phyloP scores from a whole-genome alignment of 2,797 vertebrate species.

The Paramormyrops hopkinsi region DNA sequence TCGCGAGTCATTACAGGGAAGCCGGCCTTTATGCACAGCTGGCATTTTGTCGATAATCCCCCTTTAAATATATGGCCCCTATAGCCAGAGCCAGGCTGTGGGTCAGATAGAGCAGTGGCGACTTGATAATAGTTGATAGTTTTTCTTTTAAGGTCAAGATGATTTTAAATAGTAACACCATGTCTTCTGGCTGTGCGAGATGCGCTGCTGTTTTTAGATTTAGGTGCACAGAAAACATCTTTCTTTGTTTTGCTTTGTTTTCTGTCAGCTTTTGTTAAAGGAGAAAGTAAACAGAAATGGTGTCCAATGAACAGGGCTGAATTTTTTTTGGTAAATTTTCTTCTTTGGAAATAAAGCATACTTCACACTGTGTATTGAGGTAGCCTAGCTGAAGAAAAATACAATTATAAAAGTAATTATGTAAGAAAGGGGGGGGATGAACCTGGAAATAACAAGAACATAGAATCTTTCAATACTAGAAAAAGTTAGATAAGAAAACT shows the following conservation, averaged over 20 bases:
- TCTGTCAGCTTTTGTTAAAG: not conserved
- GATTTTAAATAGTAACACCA: constrained; percentile 44
- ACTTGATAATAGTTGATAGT: constrained; percentile 16
- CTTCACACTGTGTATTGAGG: not conserved
- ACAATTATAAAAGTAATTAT: not conserved
- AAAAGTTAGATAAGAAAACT: not conserved
- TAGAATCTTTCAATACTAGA: not conserved
- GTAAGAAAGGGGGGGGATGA: not conserved
- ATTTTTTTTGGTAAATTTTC: not conserved
- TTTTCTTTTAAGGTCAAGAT: constrained; percentile 20
- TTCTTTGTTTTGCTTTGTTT: not conserved
- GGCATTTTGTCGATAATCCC: constrained; percentile 54
- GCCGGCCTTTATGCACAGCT: constrained; percentile 51
- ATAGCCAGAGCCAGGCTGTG: constrained; percentile 47
- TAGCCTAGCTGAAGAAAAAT: not conserved
- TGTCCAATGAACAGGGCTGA: not conserved
- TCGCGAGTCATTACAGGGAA: constrained; percentile 40
- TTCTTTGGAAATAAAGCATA: not conserved
- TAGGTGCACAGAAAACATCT: not conserved
- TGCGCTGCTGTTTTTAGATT: not conserved
- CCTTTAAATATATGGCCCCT: constrained; percentile 59
- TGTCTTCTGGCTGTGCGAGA: constrained; percentile 14
- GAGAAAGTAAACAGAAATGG: not conserved
- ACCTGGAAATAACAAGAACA: not conserved
- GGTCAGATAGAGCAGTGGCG: not conserved